Base-by-base conservation (phyloP, 1,140 invertebrate genomes). In the Diorhabda sublineata region DNA sequence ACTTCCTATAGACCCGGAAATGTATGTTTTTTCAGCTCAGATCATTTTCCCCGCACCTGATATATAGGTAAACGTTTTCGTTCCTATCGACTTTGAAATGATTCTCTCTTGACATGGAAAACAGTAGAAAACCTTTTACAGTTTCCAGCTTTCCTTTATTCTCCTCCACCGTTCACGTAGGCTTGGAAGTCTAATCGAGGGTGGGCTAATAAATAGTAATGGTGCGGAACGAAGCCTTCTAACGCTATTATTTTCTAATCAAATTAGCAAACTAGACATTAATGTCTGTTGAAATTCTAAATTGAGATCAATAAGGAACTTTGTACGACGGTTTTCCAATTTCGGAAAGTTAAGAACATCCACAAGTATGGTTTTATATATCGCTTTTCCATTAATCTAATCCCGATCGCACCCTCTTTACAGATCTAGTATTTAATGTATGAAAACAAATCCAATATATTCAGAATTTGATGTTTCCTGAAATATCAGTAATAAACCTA, bases 171-270 rank as follows among this genome's bases (percentile, higher is more conserved):
- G 69, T 61, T 64, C 58, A 45, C 69, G 45, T 44, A 43, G 66
- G 69, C 71, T 72, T 70, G 70, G 67, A 66, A 69, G 66, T 68
- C 72, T 74, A 74, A 74, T 74, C 72, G 70, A 70, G 72, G 68
- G 66, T 72, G 73, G 70, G 64, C 64, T 70, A 74, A 74, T 74
- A 74, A 74, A 74, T 74, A 64, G 73, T 65, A 67, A 59, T 59
- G 64, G 43, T 58, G 41, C 71, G 63, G 73, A 73, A 73, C 67
- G 63, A 47, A 65, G 58, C 71, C 69, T 71, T 71, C 69, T 69
- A 61, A 69, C 66, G 69, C 73, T 64, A 73, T 74, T 74, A 74
- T 71, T 71, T 71, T 71, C 64, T 59, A 66, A 66, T 66, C 64
- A 66, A 66, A 66, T 66, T 66, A 66, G 56, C 56, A 59, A 66